Percentiles rank a stretch among this genome's conserved stretches.
Conservation (phyloP, 2,797 vertebrate species). For the Cuculus canorus region DNA sequence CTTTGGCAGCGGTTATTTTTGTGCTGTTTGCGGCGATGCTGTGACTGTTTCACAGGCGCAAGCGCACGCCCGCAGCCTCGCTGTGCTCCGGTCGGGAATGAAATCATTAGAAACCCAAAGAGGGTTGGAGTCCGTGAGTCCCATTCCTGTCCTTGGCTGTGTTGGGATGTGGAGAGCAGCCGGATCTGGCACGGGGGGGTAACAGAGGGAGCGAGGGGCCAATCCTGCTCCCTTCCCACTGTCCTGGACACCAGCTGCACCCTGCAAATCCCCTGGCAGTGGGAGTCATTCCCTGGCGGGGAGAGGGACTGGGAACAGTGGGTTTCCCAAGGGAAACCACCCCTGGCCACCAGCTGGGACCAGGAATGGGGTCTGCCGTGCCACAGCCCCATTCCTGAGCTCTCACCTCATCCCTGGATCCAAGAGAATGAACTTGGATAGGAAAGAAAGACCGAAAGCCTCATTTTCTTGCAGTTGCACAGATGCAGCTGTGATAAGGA, state of each 20-base stretch:
- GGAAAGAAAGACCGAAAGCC: not conserved
- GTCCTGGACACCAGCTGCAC: not conserved
- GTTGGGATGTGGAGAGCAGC: not conserved
- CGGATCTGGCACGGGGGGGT: not conserved
- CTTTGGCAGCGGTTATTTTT: not conserved
- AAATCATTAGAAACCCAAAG: not conserved
- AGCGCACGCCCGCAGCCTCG: not conserved
- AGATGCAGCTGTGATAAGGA: too few relatives aligned
- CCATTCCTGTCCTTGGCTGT: not conserved
- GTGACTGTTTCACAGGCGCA: not conserved
- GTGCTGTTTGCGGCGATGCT: not conserved
- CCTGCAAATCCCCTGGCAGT: fast-evolving
- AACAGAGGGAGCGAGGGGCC: fast-evolving
- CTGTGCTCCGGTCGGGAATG: fast-evolving
- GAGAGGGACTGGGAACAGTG: not conserved
- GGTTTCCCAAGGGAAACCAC: not conserved
- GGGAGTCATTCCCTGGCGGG: fast-evolving
- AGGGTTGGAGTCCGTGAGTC: not conserved
- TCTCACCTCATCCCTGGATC: fast-evolving
- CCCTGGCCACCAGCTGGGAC: fast-evolving
- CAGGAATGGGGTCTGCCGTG: not conserved
- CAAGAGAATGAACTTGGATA: not conserved
- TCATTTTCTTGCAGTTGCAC: not conserved
- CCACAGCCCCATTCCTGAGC: not conserved
- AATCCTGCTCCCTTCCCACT: fast-evolving